Evolutionary conservation across 2,113 vertebrate genomes (phyloP).

Genomic region (Hepsetus odoe): DNA sequence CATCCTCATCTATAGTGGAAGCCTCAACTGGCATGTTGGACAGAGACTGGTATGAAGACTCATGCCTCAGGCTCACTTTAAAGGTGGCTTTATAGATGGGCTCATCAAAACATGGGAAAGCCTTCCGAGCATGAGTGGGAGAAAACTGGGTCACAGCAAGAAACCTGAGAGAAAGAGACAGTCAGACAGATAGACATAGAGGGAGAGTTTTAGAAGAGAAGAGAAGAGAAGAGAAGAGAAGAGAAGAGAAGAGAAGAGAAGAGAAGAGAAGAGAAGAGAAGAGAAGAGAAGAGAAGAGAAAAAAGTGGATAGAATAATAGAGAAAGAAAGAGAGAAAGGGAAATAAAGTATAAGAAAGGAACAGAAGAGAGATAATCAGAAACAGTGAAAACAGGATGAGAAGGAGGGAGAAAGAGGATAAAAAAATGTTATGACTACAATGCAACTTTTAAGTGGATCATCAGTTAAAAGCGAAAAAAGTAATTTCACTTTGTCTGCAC

Average conservation of each 20-base stretch:
- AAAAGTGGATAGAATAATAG: background rate
- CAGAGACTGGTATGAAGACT: conserved; percentile 89
- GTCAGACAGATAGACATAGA: background rate
- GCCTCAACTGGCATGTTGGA: conserved; percentile 96
- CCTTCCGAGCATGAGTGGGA: conserved; percentile 94
- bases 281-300: background rate
- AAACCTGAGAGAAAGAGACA: conserved; percentile 74
- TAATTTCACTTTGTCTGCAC: background rate
- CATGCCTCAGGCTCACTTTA: conserved; percentile 90
- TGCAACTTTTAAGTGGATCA: conserved; percentile 13
- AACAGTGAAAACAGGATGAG: background rate
- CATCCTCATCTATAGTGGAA: conserved; percentile 84
- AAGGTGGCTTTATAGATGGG: conserved; percentile 98
- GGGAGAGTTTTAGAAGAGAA: background rate
- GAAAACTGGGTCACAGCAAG: conserved; percentile 97
- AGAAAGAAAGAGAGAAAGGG: background rate
- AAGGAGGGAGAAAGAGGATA: background rate
- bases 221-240: background rate
- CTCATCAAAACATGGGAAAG: conserved; percentile 97
- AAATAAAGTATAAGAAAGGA: background rate
- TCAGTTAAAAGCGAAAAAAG: conserved; percentile 22
- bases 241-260: background rate
- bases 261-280: background rate
- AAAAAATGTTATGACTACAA: background rate
- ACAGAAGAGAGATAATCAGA: background rate